A percentile compares a stretch with the other conserved stretches of the same genome.
phyloP scores from a whole-genome alignment of 2,113 vertebrate species.

The Gymnobelideus leadbeateri region DNA sequence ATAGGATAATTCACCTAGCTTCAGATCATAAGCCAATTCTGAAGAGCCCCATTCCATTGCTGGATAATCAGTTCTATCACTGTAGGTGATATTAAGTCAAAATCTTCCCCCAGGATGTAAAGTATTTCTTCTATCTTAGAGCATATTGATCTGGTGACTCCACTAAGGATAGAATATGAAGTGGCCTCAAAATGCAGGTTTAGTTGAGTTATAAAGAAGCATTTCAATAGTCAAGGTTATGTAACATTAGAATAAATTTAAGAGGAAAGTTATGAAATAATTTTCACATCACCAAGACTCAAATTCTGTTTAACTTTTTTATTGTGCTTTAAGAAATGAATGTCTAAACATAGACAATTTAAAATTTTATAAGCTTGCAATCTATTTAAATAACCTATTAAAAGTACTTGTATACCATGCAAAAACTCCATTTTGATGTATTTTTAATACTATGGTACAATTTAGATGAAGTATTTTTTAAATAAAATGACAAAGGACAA shows the following conservation, averaged over 20 bases:
- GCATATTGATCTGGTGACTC: not conserved
- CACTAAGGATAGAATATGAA: constrained; percentile 7
- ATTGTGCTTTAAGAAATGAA: constrained; percentile 22
- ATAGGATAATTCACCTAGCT: not conserved
- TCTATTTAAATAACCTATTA: not conserved
- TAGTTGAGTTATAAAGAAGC: constrained; percentile 24
- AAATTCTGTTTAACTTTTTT: constrained; percentile 23
- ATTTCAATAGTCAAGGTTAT: not conserved
- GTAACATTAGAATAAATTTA: constrained; percentile 10
- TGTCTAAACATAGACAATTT: constrained; percentile 29
- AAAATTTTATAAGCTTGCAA: not conserved
- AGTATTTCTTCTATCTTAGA: not conserved
- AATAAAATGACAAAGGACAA: not conserved
- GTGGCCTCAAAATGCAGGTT: not conserved
- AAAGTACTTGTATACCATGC: constrained; percentile 13
- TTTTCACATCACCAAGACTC: constrained; percentile 33
- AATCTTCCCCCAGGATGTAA: not conserved
- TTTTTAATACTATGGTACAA: not conserved
- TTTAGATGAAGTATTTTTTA: not conserved
- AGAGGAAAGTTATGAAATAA: constrained; percentile 25
- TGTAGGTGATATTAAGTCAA: not conserved
- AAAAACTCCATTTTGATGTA: constrained; percentile 42
- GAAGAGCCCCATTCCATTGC: not conserved
- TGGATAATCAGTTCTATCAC: not conserved
- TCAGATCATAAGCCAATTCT: not conserved